These are phyloP conservation scores for Engraulis encrasicolus DNA, from an alignment of 2,113 vertebrate genomes.

Conservation along the genomic window DNA sequence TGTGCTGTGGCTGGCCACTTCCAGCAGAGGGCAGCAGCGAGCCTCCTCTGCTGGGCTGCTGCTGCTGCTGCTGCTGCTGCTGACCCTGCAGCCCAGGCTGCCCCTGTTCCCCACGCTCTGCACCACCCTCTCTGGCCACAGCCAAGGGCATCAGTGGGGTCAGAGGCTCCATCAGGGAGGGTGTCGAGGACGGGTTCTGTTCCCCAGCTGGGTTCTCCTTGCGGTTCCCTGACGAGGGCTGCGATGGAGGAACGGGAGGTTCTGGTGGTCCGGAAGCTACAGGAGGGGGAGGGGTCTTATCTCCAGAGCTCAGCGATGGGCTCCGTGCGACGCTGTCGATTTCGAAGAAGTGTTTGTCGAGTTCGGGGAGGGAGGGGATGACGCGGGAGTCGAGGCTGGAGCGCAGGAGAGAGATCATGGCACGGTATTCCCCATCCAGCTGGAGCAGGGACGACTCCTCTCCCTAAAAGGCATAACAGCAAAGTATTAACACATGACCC, in stretches of 20 bases:
- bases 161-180: too few species aligned
- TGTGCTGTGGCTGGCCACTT: neutral
- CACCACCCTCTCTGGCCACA: neutral
- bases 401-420: constrained; percentile 65
- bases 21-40: neutral
- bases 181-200: too few species aligned
- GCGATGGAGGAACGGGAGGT: too few species aligned
- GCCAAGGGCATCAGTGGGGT: neutral
- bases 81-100: too few species aligned
- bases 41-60: neutral
- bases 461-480: constrained; percentile 53
- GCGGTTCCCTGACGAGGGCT: too few species aligned
- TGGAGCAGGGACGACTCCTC: constrained; percentile 66
- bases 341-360: constrained; percentile 38
- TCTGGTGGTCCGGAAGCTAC: too few species aligned
- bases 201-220: too few species aligned
- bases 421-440: constrained; percentile 72
- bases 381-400: constrained; percentile 63
- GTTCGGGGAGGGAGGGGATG: constrained; percentile 51
- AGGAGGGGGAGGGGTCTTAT: neutral
- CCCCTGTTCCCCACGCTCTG: too few species aligned
- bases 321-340: constrained; percentile 34
- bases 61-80: too few species aligned
- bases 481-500: too few species aligned
- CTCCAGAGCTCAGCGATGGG: constrained; percentile 30